These are phyloP conservation scores for Amazona finschi DNA, from an alignment of 2,797 vertebrate species.

Conservation along the genomic window DNA sequence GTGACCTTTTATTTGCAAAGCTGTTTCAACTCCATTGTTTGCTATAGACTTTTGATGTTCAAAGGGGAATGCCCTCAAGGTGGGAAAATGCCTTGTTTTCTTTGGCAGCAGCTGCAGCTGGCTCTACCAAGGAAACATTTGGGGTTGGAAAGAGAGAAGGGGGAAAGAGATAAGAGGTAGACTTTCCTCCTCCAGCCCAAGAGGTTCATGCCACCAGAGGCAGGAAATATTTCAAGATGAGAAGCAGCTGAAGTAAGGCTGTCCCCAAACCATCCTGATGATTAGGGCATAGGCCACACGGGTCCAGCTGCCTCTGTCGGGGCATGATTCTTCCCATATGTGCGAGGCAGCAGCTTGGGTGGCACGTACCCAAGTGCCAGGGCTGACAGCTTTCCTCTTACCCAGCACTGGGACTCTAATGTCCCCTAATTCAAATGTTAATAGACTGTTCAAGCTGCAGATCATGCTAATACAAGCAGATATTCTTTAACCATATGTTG, in stretches of 20 bases:
- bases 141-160: background rate
- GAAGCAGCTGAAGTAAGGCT: background rate
- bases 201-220: background rate
- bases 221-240: background rate
- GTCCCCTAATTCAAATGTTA: background rate
- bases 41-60: conserved; percentile 56
- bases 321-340: background rate
- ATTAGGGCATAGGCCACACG: background rate
- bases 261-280: background rate
- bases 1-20: conserved; percentile 60
- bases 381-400: background rate
- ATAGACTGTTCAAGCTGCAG: background rate
- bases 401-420: background rate
- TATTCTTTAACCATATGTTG: background rate
- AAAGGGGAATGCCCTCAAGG: conserved; percentile 65
- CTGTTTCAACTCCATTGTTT: conserved; percentile 60
- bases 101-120: conserved; percentile 34
- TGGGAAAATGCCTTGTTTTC: conserved; percentile 63
- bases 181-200: background rate
- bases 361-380: background rate
- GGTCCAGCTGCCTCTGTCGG: background rate
- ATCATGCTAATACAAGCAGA: background rate
- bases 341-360: background rate
- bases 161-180: conserved; percentile 6
- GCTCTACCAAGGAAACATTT: conserved; percentile 9